Evolutionary conservation across 1,140 invertebrate genomes (phyloP).

Genomic region (Theocolax elegans): DNA sequence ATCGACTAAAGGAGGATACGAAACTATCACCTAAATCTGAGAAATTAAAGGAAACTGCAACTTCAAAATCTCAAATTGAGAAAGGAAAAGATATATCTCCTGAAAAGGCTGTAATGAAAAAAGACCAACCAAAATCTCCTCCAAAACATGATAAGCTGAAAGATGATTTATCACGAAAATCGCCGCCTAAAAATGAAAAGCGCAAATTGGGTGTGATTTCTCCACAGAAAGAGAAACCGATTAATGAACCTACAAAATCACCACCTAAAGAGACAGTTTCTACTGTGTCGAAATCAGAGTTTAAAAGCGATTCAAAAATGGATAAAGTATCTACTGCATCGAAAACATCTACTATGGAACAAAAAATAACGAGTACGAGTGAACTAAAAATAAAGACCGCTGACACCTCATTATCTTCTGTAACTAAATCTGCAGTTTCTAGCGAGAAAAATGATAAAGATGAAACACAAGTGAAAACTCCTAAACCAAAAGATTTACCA

Average conservation of each 20-base stretch:
- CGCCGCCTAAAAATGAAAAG: conserved; percentile 11
- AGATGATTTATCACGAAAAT: conserved; percentile 4
- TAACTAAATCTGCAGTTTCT: too few relatives aligned
- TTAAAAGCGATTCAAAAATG: too few relatives aligned
- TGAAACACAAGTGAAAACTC: too few relatives aligned
- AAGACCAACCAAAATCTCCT: neutral
- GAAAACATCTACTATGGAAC: too few relatives aligned
- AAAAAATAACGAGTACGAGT: too few relatives aligned
- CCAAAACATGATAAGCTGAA: conserved; percentile 27
- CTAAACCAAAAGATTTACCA: too few relatives aligned
- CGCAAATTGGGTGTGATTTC: neutral
- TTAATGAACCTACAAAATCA: neutral
- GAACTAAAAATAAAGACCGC: too few relatives aligned
- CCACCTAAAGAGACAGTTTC: neutral
- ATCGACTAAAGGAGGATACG: conserved; percentile 23
- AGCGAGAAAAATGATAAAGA: too few relatives aligned
- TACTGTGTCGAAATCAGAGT: conserved; percentile 12
- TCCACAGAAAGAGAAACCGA: neutral
- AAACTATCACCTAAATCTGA: neutral
- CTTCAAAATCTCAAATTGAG: neutral
- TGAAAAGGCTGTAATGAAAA: neutral
- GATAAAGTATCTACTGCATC: too few relatives aligned
- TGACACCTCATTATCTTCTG: too few relatives aligned
- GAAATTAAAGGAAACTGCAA: conserved; percentile 28
- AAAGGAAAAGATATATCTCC: neutral